Percentiles rank a stretch among this genome's conserved stretches.
Evolutionary conservation across 2,888 invertebrate genomes (phyloP).

Genomic region (Mythimna vitellina): DNA sequence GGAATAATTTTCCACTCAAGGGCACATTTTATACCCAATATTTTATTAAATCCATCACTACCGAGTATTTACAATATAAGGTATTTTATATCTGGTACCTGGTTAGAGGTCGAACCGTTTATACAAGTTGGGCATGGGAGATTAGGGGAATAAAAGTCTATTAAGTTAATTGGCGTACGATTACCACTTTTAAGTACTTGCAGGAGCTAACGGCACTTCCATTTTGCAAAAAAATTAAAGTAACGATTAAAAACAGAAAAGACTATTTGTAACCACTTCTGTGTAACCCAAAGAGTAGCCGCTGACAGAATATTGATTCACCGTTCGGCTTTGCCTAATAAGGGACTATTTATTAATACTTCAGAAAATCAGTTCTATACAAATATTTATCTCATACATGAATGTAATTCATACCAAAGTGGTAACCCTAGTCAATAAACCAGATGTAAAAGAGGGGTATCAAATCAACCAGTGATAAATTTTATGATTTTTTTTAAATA

Average conservation of each 20-base stretch:
- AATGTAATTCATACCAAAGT: slow-evolving; percentile 2
- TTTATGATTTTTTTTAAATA: slow-evolving; percentile 25
- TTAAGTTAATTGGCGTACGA: slow-evolving; percentile 45
- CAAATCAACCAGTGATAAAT: slow-evolving; percentile 42
- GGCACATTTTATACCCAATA: neutral
- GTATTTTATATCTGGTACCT: slow-evolving; percentile 2
- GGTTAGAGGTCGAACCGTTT: slow-evolving; percentile 13
- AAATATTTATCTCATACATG: neutral
- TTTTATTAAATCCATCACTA: slow-evolving; percentile 29
- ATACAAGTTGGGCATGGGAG: slow-evolving; percentile 23
- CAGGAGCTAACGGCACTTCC: neutral
- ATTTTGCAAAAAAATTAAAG: too few species aligned
- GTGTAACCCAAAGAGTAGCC: neutral
- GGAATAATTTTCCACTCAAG: neutral
- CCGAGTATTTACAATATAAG: slow-evolving; percentile 25
- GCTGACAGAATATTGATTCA: neutral
- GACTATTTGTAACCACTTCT: slow-evolving; percentile 6
- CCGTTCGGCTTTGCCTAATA: neutral
- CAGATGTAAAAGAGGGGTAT: slow-evolving; percentile 34
- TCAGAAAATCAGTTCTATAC: neutral
- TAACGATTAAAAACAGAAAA: too few species aligned
- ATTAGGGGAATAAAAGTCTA: slow-evolving; percentile 33
- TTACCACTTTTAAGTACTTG: slow-evolving; percentile 22
- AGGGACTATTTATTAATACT: too few species aligned
- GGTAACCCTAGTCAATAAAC: slow-evolving; percentile 35